Percentiles rank a stretch among this genome's conserved stretches.
These are phyloP conservation scores for Plectropomus leopardus DNA, from an alignment of 2,113 vertebrate genomes.

Conservation along the genomic window DNA sequence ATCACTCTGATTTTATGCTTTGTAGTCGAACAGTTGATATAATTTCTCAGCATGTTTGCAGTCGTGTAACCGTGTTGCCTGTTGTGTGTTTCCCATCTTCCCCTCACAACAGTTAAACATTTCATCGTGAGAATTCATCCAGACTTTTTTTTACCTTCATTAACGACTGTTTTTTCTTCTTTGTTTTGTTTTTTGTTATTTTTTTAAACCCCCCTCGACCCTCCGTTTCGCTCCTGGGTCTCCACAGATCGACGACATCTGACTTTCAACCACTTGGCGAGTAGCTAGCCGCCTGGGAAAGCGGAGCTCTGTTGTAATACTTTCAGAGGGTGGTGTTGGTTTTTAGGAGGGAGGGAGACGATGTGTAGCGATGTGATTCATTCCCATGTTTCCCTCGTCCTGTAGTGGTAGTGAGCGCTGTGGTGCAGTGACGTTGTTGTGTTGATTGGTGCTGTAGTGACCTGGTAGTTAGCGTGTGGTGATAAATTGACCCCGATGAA, in stretches of 20 bases:
- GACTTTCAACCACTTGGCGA: constrained; percentile 80
- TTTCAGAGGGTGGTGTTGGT: constrained; percentile 13
- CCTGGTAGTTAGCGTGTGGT: constrained; percentile 26
- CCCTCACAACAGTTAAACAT: neutral
- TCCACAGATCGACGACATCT: constrained; percentile 79
- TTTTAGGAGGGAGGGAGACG: neutral
- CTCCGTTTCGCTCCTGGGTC: constrained; percentile 49
- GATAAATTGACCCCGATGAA: constrained; percentile 16
- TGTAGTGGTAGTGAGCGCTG: constrained; percentile 46
- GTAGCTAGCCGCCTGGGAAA: constrained; percentile 76
- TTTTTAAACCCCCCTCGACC: constrained; percentile 25
- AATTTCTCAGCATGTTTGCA: constrained; percentile 31
- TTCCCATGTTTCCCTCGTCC: neutral
- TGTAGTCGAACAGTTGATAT: neutral
- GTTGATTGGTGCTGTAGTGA: constrained; percentile 50
- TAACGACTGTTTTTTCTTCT: constrained; percentile 60
- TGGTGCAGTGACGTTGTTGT: constrained; percentile 58
- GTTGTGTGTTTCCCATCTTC: constrained; percentile 36
- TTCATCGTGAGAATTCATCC: constrained; percentile 9
- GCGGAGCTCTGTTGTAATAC: constrained; percentile 23
- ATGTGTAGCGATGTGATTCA: constrained; percentile 11
- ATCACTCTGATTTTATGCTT: neutral
- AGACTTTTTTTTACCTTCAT: constrained; percentile 18
- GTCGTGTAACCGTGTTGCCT: constrained; percentile 25
- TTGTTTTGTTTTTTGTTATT: constrained; percentile 22